Evolutionary conservation across 2,113 vertebrate species (phyloP), one percentile per base, ranked within the genome.

Genomic region (Scortum barcoo): DNA sequence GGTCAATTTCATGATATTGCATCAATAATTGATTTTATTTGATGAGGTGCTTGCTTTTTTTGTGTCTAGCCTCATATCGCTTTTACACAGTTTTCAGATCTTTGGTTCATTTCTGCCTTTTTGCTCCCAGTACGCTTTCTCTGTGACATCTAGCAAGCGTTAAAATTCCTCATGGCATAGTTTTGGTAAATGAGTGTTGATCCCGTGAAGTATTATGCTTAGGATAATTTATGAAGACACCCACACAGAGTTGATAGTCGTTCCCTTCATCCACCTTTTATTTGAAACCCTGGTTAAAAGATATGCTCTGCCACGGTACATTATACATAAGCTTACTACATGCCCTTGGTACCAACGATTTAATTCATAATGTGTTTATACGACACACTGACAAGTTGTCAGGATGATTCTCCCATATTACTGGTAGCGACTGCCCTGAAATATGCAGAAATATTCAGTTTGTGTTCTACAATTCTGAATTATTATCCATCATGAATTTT

Each of bases 141-240:
- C 66, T 68, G 72, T 86, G 82, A 89, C 89, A 86, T 78, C 80
- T 28, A 86, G 85, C 76, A 78, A 86, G 83, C 78, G 33, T 91
- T 84, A 68, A 90, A 92, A 94, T 91, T 89, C 86, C 80, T 92
- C 61, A 70, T 89, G 90, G 87, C 82, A 62, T 91, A 86, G 89
- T 92, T 93, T 74, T 83, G 84, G 82, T 89, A 94, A 92, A 94
- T 93, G 83, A 93, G 90, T 93, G 88, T 92, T 91, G 89, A 94
- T 94, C 90, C 88, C 72, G 24, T 86, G 80, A 91, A 90, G 60
- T 85, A 90, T 92, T 92, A 88, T 93, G 90, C 73, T 80, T 81
- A 84, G 75, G 86, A 80, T 95, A 91, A 94, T 94, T 94, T 91
- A 93, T 91, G 89, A 92, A 89, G 92, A 94, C 95, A 94, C 93